phyloP scores from a whole-genome alignment of 2,888 invertebrate genomes.

The Lasioglossum oenotherae region DNA sequence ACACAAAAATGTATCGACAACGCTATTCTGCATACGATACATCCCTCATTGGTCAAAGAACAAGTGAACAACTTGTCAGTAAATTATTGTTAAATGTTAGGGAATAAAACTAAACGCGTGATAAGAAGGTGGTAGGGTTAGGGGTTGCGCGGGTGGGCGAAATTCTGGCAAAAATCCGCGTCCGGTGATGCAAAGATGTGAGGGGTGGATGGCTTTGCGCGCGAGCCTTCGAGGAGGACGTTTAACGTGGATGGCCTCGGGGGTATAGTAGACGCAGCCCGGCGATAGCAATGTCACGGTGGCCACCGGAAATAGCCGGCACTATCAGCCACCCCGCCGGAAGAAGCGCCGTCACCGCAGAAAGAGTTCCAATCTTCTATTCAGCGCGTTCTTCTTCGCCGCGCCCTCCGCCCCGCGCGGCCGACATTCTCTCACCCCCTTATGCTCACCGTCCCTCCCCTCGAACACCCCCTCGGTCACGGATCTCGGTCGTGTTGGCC shows the following conservation, averaged over 20 bases:
- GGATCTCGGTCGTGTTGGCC: conserved; percentile 45
- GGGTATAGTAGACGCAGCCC: conserved; percentile 64
- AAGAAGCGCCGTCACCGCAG: conserved; percentile 82
- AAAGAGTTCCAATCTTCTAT: conserved; percentile 84
- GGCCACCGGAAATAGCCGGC: conserved; percentile 84
- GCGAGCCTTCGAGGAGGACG: conserved; percentile 60
- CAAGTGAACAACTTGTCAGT: too few relatives aligned
- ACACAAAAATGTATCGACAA: background rate
- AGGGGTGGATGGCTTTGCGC: conserved; percentile 33
- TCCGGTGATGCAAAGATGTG: conserved; percentile 49
- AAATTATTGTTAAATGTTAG: background rate
- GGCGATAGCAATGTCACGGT: conserved; percentile 82
- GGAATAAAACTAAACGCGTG: background rate
- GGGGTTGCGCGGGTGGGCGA: conserved; percentile 6
- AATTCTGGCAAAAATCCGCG: conserved; percentile 41
- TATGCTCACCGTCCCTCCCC: background rate
- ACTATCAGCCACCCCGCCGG: conserved; percentile 83
- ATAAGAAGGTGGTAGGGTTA: background rate
- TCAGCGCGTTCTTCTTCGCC: conserved; percentile 75
- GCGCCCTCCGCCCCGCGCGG: conserved; percentile 7
- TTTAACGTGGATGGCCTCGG: conserved; percentile 67
- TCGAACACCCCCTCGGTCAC: background rate
- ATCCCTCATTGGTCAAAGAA: too few relatives aligned
- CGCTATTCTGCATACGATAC: background rate
- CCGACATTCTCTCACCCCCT: conserved; percentile 21